These are phyloP conservation scores for Invenusta paracnida DNA, from an alignment of 2,888 invertebrate species.

Conservation along the genomic window DNA sequence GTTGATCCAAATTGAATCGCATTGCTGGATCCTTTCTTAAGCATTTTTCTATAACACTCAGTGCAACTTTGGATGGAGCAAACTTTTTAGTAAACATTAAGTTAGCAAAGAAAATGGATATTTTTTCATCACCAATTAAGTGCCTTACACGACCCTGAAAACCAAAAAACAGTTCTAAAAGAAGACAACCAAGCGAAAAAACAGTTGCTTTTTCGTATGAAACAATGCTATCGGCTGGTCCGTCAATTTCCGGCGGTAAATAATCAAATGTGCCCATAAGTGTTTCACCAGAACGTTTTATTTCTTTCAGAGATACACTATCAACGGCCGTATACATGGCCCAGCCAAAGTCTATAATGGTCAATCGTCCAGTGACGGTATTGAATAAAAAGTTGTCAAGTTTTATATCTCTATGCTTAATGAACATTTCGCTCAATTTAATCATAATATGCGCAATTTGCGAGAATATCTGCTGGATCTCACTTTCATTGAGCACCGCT, in stretches of 20 bases:
- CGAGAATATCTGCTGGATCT: conserved; percentile 38
- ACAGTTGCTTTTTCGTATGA: conserved; percentile 40
- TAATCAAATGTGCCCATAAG: conserved; percentile 42
- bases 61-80: conserved; percentile 12
- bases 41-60: conserved; percentile 37
- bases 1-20: conserved; percentile 9
- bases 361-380: conserved; percentile 31
- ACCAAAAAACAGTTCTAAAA: conserved; percentile 38
- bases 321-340: conserved; percentile 40
- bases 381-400: conserved; percentile 39
- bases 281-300: conserved; percentile 39
- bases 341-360: conserved; percentile 40
- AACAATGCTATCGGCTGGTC: conserved; percentile 24
- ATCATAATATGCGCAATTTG: conserved; percentile 39
- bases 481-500: conserved; percentile 13
- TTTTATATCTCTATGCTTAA: conserved; percentile 40
- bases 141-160: conserved; percentile 33
- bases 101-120: not conserved
- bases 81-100: not conserved
- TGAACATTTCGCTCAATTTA: conserved; percentile 31
- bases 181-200: conserved; percentile 37
- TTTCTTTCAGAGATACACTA: conserved; percentile 27
- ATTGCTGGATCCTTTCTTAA: not conserved
- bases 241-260: conserved; percentile 38
- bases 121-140: not conserved